Base-by-base conservation (phyloP, 1,140 invertebrate genomes). In the Drosophila albomicans region DNA sequence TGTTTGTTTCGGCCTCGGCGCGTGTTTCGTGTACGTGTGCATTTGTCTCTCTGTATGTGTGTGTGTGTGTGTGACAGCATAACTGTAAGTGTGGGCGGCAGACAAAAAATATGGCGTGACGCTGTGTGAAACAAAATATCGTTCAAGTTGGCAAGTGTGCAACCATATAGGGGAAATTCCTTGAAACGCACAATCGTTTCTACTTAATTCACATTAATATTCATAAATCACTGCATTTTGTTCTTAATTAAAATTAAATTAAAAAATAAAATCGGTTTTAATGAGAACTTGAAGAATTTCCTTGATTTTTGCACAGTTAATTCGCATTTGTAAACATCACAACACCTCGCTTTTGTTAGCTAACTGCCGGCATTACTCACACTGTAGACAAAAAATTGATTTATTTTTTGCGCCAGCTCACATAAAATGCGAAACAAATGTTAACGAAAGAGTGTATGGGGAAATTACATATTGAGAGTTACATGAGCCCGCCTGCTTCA, bases 1-100 rank as follows among this genome's bases (percentile, higher is more conserved):
- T 48, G 71, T 74, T 48, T 68, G 41, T 46, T 28, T 43, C 56
- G 64, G 48, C 70, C 64, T 68, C 70, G 70, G 38, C 64, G 70
- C 70, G 70, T 73, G 64, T 73, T 73, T 48, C 70, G 54, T 67
- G 54, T 38, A 43, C 30, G 38, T 32, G 48, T 30, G 28, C n/a
- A 6, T 25, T 32, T 32, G 30, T 32, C 7, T 32, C 5, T 32
- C 30, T 11, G 32, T 45, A 3, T n/a, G 56, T 16, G 56, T 43
- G 35, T n/a, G 46, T 48, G 38, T 38, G 16, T 45, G 43, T 54
- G 30, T 56, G 49, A 13, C 43, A 71, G 51, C 68, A 65, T 57
- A 65, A 68, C 38, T n/a, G 28, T 41, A 0, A 45, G 57, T 54
- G 71, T 74, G 57, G 71, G 71, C 43, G 71, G 16, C 6, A 62